These are phyloP conservation scores for Clanis bilineata DNA, from an alignment of 2,888 invertebrate genomes.

Conservation along the genomic window DNA sequence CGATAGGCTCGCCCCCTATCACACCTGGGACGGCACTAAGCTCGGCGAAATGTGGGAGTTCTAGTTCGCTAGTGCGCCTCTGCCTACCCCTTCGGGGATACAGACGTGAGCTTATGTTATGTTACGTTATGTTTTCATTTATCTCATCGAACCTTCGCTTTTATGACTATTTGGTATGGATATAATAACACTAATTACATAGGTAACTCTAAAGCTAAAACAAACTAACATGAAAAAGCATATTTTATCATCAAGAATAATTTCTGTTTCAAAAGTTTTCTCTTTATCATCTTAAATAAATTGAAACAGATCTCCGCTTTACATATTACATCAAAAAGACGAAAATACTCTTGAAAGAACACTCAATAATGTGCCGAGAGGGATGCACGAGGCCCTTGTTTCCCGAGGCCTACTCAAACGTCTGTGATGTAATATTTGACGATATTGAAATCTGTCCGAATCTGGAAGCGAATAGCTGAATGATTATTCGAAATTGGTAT, in stretches of 20 bases:
- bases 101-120: too few species aligned
- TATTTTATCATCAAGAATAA: background rate
- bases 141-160: too few species aligned
- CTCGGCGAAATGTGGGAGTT: too few species aligned
- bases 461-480: background rate
- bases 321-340: slow-evolving; percentile 2
- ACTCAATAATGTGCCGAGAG: background rate
- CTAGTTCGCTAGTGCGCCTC: too few species aligned
- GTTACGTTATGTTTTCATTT: too few species aligned
- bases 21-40: too few species aligned
- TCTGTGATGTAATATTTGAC: background rate
- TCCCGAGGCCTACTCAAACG: background rate
- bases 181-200: too few species aligned
- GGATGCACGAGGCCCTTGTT: background rate
- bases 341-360: background rate
- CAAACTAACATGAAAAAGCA: too few species aligned
- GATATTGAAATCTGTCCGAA: background rate
- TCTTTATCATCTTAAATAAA: background rate
- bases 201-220: too few species aligned
- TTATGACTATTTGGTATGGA: too few species aligned
- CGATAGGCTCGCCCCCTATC: too few species aligned
- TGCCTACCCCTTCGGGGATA: too few species aligned
- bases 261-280: background rate
- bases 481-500: background rate
- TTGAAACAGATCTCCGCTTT: slow-evolving; percentile 8